Base-by-base conservation (phyloP, 2,797 vertebrate genomes). In the Peromyscus aztecus region DNA sequence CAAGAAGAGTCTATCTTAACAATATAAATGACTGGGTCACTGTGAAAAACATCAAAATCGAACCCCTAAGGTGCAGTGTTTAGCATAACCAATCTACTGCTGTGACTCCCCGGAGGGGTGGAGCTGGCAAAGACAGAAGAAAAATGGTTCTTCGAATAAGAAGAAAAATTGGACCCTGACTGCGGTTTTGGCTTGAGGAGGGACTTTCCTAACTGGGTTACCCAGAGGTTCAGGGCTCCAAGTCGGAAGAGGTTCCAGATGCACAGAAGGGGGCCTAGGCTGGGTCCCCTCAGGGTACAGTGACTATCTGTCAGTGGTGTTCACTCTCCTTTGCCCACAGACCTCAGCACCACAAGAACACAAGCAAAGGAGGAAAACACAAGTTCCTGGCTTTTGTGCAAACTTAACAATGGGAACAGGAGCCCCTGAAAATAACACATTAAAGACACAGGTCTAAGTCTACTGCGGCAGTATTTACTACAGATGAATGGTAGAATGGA, bases 31-130 rank as follows among this genome's bases (percentile, higher is more conserved):
- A 96, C 89, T 90, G 37, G 84, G 88, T 76, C 19, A 8, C 86
- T 84, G 57, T 80, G 37, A 81, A 95, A 94, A 92, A 97, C 94
- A 95, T 95, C 52, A 95, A 93, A 96, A 97, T 80, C 0, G 1
- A 96, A 88, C 80, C 92, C 90, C 71, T 71, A 52, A 93, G 94
- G 95, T 91, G 52, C 61, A 92, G 76, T 90, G 65, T 96, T 98
- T 97, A 98, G 92, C 97, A 98, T 97, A 98, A 97, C 94, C 97
- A 97, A 96, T 98, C 97, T 98, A 83, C 71, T 82, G 81, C 95
- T 81, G 86, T 78, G 86, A 90, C 67, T 98, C 95, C 94, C 97
- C 59, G 29, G 95, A 96, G 96, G 76, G 85, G 83, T 78, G 76
- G 90, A 88, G 65, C 65, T 91, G 86, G 37, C 11, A 4, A 78